Conservation (phyloP, 2,113 vertebrate species). For the Orcinus orca region DNA sequence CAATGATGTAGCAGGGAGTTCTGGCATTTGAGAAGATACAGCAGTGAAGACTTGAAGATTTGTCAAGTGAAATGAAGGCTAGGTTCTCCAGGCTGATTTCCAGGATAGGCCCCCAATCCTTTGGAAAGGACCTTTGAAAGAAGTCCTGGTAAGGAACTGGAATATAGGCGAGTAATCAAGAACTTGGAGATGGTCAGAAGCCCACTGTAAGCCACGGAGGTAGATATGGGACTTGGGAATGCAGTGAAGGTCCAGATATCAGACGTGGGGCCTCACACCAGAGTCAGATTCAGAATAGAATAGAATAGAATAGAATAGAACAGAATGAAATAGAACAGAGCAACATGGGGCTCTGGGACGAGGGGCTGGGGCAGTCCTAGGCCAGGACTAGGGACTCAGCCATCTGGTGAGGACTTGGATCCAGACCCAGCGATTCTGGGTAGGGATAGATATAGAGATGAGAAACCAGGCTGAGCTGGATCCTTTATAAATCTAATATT, state of each 20-base stretch:
- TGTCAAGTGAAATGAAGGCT: neutral
- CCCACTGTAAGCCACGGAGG: neutral
- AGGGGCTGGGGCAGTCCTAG: rapidly evolving
- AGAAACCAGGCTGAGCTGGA: neutral
- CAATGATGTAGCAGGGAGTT: neutral
- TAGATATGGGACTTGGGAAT: neutral
- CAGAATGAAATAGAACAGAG: neutral
- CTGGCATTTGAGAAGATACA: neutral
- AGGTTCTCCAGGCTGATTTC: neutral
- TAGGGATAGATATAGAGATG: neutral
- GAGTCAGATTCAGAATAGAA: neutral
- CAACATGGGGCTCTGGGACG: neutral
- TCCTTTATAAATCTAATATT: neutral
- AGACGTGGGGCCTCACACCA: neutral
- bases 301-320: neutral
- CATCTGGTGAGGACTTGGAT: neutral
- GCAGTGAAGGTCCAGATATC: neutral
- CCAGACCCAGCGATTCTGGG: neutral
- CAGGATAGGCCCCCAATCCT: too few relatives aligned
- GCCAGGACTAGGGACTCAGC: neutral
- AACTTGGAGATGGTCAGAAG: neutral
- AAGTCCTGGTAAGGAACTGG: neutral
- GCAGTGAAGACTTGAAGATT: neutral
- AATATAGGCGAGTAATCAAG: neutral
- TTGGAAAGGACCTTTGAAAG: neutral